phyloP scores from a whole-genome alignment of 2,797 vertebrate species.

The Somateria mollissima region DNA sequence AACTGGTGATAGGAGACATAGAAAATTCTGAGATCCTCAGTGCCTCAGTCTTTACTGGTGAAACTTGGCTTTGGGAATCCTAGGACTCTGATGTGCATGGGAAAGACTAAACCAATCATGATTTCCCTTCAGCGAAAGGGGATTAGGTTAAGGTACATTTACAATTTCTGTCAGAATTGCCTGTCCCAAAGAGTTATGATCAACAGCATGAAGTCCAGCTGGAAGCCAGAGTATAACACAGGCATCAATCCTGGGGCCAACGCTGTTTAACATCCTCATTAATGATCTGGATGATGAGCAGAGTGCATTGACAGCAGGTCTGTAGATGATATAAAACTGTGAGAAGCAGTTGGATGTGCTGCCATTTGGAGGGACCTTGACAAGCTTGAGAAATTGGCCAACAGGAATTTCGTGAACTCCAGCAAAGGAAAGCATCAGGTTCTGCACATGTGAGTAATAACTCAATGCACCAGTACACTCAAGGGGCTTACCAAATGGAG shows the following conservation, averaged over 20 bases:
- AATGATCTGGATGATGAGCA: neutral
- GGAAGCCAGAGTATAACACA: neutral
- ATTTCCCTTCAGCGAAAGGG: neutral
- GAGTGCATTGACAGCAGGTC: neutral
- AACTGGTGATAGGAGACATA: neutral
- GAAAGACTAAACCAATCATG: neutral
- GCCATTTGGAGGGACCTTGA: neutral
- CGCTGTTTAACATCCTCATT: neutral
- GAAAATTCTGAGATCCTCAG: neutral
- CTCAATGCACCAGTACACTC: neutral
- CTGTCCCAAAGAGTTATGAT: neutral
- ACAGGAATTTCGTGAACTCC: neutral
- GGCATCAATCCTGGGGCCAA: neutral
- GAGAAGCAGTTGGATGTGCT: neutral
- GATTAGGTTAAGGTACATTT: fast-evolving
- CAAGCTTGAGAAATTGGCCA: neutral
- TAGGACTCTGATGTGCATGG: neutral
- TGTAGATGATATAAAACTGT: neutral
- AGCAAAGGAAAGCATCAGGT: neutral
- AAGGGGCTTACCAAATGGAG: neutral
- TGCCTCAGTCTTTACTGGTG: neutral
- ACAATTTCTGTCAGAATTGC: neutral
- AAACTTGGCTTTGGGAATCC: neutral
- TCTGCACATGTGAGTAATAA: neutral
- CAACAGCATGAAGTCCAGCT: neutral